Conservation (phyloP, 2,113 vertebrate genomes). For the Brachionichthys hirsutus region DNA sequence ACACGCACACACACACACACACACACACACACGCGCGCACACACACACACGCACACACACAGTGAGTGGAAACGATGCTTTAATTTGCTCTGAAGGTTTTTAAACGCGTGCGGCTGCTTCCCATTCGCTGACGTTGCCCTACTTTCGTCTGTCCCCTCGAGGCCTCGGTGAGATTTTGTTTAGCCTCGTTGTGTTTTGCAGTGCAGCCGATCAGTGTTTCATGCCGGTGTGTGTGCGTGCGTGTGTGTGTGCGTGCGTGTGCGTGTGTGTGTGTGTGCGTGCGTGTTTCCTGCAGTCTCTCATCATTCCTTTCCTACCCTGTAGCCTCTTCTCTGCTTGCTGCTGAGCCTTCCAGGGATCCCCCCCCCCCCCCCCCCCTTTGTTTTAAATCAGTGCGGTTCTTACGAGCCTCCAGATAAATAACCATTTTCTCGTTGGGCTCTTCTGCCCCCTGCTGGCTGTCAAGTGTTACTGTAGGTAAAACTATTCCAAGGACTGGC, state of each 20-base stretch:
- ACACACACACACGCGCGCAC: neutral
- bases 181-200: neutral
- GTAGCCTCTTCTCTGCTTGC: constrained; percentile 4
- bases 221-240: neutral
- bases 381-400: constrained; percentile 6
- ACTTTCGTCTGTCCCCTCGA: neutral
- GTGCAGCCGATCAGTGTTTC: neutral
- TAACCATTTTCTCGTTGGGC: neutral
- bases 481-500: too few species aligned
- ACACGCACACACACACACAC: neutral
- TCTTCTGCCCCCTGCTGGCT: constrained; percentile 48
- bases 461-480: too few species aligned
- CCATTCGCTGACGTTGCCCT: neutral
- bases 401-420: constrained; percentile 24
- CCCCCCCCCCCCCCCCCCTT: neutral
- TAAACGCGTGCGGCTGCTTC: constrained; percentile 3
- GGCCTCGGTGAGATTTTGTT: neutral
- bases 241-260: constrained; percentile 5
- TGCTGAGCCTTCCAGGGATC: constrained; percentile 2
- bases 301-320: neutral
- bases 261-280: neutral
- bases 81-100: constrained; percentile 8
- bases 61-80: constrained; percentile 19
- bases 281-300: constrained; percentile 21
- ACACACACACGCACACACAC: neutral